Evolutionary conservation across 2,113 vertebrate genomes (phyloP).

Genomic region (Xyrauchen texanus): DNA sequence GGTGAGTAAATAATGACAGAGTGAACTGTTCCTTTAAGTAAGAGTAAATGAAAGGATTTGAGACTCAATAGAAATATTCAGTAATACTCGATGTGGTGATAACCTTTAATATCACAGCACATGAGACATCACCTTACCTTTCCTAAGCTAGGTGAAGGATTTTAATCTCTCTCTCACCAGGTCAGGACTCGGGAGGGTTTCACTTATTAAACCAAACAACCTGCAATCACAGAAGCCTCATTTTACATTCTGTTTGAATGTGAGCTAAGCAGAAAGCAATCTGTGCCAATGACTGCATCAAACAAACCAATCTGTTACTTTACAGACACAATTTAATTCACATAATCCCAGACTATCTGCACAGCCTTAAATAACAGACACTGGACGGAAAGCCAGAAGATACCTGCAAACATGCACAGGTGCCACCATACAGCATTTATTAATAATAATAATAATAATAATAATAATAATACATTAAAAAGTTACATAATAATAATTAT

Average conservation of each 20-base stretch:
- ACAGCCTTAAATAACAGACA: constrained; percentile 4
- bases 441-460: too few species aligned
- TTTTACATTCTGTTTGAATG: constrained; percentile 53
- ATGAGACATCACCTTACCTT: neutral
- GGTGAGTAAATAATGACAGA: too few species aligned
- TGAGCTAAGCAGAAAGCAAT: constrained; percentile 49
- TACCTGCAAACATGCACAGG: neutral
- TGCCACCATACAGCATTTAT: too few species aligned
- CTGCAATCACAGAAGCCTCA: constrained; percentile 52
- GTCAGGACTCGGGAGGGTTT: constrained; percentile 48
- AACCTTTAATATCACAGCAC: neutral
- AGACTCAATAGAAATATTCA: constrained; percentile 28
- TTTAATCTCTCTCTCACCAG: constrained; percentile 44
- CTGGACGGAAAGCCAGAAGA: neutral
- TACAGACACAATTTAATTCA: constrained; percentile 25
- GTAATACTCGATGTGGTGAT: neutral
- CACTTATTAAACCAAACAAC: constrained; percentile 51
- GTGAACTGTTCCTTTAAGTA: too few species aligned
- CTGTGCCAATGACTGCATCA: constrained; percentile 33
- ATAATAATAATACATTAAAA: too few species aligned
- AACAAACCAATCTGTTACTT: constrained; percentile 30
- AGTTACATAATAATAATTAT: too few species aligned
- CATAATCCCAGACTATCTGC: constrained; percentile 28
- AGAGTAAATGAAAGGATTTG: too few species aligned
- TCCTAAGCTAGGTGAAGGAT: neutral